phyloP scores from a whole-genome alignment of 1,140 invertebrate species.

The Sycophaga agraensis region DNA sequence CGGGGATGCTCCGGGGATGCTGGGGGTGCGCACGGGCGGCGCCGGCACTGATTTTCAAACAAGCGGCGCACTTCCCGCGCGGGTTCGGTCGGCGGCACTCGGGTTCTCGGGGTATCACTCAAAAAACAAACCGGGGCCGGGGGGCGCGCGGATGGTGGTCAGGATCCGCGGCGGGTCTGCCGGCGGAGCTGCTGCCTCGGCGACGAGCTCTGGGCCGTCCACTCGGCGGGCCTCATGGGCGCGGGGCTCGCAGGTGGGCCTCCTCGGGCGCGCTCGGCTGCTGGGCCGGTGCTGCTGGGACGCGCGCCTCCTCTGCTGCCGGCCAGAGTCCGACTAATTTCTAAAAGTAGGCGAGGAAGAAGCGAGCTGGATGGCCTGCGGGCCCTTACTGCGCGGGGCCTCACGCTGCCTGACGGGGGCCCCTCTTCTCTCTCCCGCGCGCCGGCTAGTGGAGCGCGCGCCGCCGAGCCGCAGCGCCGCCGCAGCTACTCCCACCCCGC shows the following conservation, averaged over 20 bases:
- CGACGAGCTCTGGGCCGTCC: slow-evolving; percentile 28
- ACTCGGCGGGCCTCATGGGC: slow-evolving; percentile 36
- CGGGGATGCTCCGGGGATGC: too few species aligned
- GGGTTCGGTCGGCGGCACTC: neutral
- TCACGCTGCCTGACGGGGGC: slow-evolving; percentile 32
- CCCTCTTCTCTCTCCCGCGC: slow-evolving; percentile 2
- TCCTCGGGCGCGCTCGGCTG: too few species aligned
- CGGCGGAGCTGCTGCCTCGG: neutral
- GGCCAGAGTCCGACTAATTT: slow-evolving; percentile 47
- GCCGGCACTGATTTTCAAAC: too few species aligned
- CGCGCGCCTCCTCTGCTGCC: slow-evolving; percentile 31
- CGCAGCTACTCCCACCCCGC: neutral
- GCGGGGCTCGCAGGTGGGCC: too few species aligned
- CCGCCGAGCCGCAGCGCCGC: neutral
- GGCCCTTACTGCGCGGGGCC: slow-evolving; percentile 53
- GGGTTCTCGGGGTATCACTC: neutral
- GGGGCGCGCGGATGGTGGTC: neutral
- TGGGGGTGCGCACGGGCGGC: too few species aligned
- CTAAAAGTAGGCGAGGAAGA: slow-evolving; percentile 50
- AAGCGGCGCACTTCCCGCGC: too few species aligned
- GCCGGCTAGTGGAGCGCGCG: neutral
- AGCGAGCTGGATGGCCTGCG: slow-evolving; percentile 52
- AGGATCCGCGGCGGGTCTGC: neutral
- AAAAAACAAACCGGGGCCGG: neutral
- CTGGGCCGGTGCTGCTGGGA: too few species aligned